phyloP scores from a whole-genome alignment of 2,113 vertebrate species.

The Neolamprologus modestus region DNA sequence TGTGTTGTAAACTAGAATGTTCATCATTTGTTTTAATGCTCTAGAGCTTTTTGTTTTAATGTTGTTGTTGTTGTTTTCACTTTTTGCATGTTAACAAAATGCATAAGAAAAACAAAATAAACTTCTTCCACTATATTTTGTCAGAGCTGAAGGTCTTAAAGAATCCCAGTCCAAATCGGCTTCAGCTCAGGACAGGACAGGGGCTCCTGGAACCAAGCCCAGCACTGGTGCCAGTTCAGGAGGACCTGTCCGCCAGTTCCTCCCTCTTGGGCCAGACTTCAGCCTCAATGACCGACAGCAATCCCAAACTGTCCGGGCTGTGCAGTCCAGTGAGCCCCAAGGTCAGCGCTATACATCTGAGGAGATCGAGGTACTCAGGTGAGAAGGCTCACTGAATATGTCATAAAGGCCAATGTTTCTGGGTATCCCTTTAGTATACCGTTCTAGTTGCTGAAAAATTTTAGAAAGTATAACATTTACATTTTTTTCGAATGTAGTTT shows the following conservation, averaged over 20 bases:
- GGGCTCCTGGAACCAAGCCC: conserved; percentile 60
- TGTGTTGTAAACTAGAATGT: neutral
- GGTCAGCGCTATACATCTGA: conserved; percentile 89
- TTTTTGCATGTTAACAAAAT: neutral
- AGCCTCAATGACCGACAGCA: conserved; percentile 82
- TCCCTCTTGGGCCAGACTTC: conserved; percentile 88
- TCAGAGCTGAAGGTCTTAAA: conserved; percentile 91
- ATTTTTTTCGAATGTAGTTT: neutral
- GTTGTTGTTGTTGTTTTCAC: neutral
- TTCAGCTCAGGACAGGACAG: conserved; percentile 64
- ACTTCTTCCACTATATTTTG: neutral
- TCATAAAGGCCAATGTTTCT: rapidly evolving
- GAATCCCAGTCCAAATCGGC: conserved; percentile 77
- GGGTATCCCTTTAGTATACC: neutral
- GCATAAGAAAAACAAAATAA: rapidly evolving
- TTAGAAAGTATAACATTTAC: neutral
- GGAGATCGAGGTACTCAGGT: conserved; percentile 98
- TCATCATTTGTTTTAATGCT: neutral
- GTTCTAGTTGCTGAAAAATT: rapidly evolving
- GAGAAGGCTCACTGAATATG: neutral
- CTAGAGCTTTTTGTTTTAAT: neutral
- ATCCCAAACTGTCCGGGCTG: conserved; percentile 76
- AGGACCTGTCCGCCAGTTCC: conserved; percentile 75
- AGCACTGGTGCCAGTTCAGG: conserved; percentile 1
- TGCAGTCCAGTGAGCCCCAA: conserved; percentile 84